Evolutionary conservation across 2,888 invertebrate species (phyloP).

Genomic region (Xanthia togata): DNA sequence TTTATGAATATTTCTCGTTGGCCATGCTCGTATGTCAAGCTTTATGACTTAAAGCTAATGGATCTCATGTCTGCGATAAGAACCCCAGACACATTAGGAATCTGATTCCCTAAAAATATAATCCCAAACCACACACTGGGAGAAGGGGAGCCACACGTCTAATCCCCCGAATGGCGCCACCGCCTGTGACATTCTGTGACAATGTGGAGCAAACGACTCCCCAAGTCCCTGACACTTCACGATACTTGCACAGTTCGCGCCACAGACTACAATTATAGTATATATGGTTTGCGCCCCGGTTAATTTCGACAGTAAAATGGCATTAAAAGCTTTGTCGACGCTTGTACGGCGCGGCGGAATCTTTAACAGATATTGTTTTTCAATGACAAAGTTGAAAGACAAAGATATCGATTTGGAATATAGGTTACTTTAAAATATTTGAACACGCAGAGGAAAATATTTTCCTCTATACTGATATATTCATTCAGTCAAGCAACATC

Average conservation of each 20-base stretch:
- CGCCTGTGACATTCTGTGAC: slow-evolving; percentile 75
- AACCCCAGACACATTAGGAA: slow-evolving; percentile 54
- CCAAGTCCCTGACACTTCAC: slow-evolving; percentile 68
- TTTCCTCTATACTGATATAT: slow-evolving; percentile 21
- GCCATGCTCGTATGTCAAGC: slow-evolving; percentile 22
- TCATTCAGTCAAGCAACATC: slow-evolving; percentile 27
- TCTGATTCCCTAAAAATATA: slow-evolving; percentile 52
- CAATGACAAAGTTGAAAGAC: slow-evolving; percentile 3
- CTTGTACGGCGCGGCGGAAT: background rate
- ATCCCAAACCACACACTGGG: slow-evolving; percentile 53
- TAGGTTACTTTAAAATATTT: background rate
- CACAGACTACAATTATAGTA: slow-evolving; percentile 8
- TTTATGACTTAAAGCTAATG: slow-evolving; percentile 52
- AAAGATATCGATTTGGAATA: slow-evolving; percentile 10
- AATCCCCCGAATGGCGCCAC: slow-evolving; percentile 74
- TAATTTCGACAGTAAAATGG: slow-evolving; percentile 63
- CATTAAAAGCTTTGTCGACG: slow-evolving; percentile 30
- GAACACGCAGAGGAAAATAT: slow-evolving; percentile 6
- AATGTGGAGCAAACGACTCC: slow-evolving; percentile 77
- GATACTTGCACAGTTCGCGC: slow-evolving; percentile 53
- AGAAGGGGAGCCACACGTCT: slow-evolving; percentile 53
- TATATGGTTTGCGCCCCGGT: slow-evolving; percentile 60
- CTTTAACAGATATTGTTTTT: background rate
- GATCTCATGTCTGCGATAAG: slow-evolving; percentile 42
- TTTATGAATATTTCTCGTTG: slow-evolving; percentile 5